These are phyloP conservation scores for Sarcophaga caerulescens DNA, from an alignment of 2,888 invertebrate species.

Conservation along the genomic window DNA sequence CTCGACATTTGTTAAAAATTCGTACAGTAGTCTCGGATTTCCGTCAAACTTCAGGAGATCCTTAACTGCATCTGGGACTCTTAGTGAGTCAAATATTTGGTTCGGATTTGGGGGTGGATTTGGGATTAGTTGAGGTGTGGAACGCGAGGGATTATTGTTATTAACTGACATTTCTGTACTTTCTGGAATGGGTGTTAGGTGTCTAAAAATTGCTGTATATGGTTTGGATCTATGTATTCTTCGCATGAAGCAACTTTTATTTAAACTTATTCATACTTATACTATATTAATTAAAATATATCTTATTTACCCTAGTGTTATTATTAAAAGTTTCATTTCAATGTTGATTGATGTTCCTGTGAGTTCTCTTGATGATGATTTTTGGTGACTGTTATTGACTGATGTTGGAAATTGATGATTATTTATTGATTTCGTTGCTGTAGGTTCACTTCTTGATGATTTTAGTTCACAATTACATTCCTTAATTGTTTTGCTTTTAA, in stretches of 20 bases:
- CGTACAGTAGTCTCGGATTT: conserved; percentile 2
- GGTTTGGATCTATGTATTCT: conserved; percentile 25
- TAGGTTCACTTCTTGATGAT: too few relatives aligned
- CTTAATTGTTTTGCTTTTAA: too few relatives aligned
- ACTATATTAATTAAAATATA: not conserved
- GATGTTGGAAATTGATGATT: too few relatives aligned
- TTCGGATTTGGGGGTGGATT: not conserved
- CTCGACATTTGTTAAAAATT: conserved; percentile 66
- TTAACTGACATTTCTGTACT: conserved; percentile 22
- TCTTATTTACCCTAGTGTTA: conserved; percentile 1
- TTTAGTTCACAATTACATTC: too few relatives aligned
- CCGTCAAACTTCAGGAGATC: conserved; percentile 42
- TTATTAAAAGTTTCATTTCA: too few relatives aligned
- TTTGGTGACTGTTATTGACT: too few relatives aligned
- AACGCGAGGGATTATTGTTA: conserved; percentile 21
- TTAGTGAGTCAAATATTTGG: conserved; percentile 38
- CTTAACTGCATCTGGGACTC: conserved; percentile 67
- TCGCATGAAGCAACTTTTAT: not conserved
- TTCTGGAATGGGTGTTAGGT: conserved; percentile 23
- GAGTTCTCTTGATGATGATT: too few relatives aligned
- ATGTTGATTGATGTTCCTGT: too few relatives aligned
- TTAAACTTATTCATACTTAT: conserved; percentile 11
- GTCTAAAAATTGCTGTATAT: conserved; percentile 26
- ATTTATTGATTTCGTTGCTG: too few relatives aligned
- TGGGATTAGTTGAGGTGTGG: not conserved